These are phyloP conservation scores for Papilio demoleus DNA, from an alignment of 2,888 invertebrate species.

Conservation along the genomic window DNA sequence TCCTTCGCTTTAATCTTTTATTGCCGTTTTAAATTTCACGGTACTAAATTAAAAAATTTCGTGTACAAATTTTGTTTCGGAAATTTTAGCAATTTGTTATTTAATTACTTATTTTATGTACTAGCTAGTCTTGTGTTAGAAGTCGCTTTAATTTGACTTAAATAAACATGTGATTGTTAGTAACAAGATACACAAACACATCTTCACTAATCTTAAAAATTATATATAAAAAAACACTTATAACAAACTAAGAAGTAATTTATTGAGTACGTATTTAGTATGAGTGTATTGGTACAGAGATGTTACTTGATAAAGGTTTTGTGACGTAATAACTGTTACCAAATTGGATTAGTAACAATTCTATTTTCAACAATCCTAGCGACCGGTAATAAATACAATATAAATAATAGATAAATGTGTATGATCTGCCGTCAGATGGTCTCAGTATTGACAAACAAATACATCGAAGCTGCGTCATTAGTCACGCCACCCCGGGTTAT, in stretches of 20 bases:
- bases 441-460: conserved; percentile 52
- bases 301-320: no score
- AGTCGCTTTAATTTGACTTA: conserved; percentile 1
- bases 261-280: no score
- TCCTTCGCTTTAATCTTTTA: conserved; percentile 30
- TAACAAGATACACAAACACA: no score
- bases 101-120: conserved; percentile 40
- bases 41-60: conserved; percentile 9
- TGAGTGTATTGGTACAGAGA: no score
- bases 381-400: neutral
- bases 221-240: no score
- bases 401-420: conserved; percentile 18
- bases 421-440: conserved; percentile 42
- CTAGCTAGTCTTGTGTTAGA: neutral
- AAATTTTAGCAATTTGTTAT: conserved; percentile 13
- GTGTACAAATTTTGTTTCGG: conserved; percentile 16
- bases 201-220: no score
- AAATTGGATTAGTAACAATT: no score
- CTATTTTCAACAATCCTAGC: no score
- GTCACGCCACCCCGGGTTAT: conserved; percentile 73
- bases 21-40: conserved; percentile 22
- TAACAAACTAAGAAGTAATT: no score
- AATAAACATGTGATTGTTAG: neutral
- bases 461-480: conserved; percentile 59
- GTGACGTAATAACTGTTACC: no score